Percentiles rank a stretch among this genome's conserved stretches.
Evolutionary conservation across 2,113 vertebrate species (phyloP).

Genomic region (Megalops atlanticus): DNA sequence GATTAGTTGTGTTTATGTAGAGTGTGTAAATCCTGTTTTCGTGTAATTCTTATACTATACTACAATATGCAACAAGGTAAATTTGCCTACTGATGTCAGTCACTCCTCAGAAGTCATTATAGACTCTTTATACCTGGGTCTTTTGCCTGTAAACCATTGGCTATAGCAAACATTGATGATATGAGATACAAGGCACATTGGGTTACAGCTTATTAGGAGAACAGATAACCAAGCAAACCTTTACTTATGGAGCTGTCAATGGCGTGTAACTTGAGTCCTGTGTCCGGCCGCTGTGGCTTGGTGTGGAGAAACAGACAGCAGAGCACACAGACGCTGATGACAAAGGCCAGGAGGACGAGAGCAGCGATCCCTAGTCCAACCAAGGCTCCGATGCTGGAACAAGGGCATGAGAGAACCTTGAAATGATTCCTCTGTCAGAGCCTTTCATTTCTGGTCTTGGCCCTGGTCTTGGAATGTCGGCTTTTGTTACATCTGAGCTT

Average conservation of each 20-base stretch:
- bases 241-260: conserved; percentile 45
- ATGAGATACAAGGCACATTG: background rate
- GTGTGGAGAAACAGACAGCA: conserved; percentile 68
- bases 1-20: no score
- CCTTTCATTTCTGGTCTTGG: background rate
- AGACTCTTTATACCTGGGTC: no score
- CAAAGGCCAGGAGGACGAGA: conserved; percentile 64
- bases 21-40: no score
- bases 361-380: conserved; percentile 63
- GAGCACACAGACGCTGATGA: conserved; percentile 66
- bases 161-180: background rate
- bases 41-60: no score
- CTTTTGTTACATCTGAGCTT: background rate
- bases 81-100: no score
- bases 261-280: conserved; percentile 59
- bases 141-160: background rate
- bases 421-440: background rate
- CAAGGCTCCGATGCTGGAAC: conserved; percentile 61
- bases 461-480: no score
- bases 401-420: background rate
- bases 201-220: no score
- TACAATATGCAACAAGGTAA: no score
- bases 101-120: no score
- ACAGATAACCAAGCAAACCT: conserved; percentile 49
- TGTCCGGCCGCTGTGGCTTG: conserved; percentile 64